phyloP scores from a whole-genome alignment of 2,113 vertebrate species.

The Cyanocitta stelleri region DNA sequence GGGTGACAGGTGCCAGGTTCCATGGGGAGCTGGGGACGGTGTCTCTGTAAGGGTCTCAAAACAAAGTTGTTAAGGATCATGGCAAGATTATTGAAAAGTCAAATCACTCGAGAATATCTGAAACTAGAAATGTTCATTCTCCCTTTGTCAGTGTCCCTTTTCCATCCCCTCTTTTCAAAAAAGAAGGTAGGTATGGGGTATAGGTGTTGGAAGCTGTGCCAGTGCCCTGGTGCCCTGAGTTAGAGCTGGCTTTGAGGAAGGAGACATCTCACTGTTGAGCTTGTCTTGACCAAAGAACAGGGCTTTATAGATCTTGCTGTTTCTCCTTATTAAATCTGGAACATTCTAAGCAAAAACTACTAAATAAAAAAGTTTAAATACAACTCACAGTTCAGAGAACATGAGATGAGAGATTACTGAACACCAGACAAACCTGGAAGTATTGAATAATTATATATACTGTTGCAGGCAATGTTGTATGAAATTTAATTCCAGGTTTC shows the following conservation, averaged over 20 bases:
- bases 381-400: slow-evolving; percentile 4
- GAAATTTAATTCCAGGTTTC: slow-evolving; percentile 46
- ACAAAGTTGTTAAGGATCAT: too few relatives aligned
- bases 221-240: not conserved
- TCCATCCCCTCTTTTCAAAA: too few relatives aligned
- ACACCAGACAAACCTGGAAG: slow-evolving; percentile 21
- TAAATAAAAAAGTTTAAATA: slow-evolving; percentile 9
- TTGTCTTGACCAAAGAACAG: not conserved
- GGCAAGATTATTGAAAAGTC: too few relatives aligned
- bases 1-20: too few relatives aligned
- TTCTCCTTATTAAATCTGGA: not conserved
- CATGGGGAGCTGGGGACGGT: too few relatives aligned
- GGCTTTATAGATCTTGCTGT: not conserved
- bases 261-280: not conserved
- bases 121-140: too few relatives aligned
- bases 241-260: not conserved
- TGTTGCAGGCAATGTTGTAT: slow-evolving; percentile 37
- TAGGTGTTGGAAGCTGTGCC: not conserved
- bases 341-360: not conserved
- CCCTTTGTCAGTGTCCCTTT: too few relatives aligned
- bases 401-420: slow-evolving; percentile 20
- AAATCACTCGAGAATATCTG: too few relatives aligned
- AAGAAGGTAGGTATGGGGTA: too few relatives aligned
- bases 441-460: slow-evolving; percentile 37
- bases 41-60: too few relatives aligned